Evolutionary conservation across 2,797 vertebrate genomes (phyloP).

Genomic region (Notolabrus celidotus): DNA sequence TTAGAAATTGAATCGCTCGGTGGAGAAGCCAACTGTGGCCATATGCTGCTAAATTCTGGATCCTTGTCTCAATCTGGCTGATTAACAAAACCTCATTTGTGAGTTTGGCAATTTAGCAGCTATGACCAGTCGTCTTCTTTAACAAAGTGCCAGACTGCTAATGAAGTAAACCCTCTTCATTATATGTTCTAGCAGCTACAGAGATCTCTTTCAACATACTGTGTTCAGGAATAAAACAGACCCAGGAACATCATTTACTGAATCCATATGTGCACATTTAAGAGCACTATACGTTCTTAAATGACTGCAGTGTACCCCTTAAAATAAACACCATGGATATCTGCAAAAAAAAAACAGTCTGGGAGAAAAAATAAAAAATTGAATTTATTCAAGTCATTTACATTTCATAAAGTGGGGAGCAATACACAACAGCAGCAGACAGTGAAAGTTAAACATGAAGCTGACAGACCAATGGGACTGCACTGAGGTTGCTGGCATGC

Average conservation of each 20-base stretch:
- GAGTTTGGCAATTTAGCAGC: not conserved
- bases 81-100: constrained; percentile 9
- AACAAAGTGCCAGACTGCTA: constrained; percentile 2
- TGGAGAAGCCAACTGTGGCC: not conserved
- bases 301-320: not conserved
- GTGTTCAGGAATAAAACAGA: not conserved
- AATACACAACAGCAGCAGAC: no score
- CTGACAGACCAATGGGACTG: no score
- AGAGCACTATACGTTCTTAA: not conserved
- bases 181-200: not conserved
- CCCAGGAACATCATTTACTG: not conserved
- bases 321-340: no score
- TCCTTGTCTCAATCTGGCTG: not conserved
- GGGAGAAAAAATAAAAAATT: no score
- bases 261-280: not conserved
- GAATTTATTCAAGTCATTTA: no score
- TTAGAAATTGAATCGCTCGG: not conserved
- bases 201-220: not conserved
- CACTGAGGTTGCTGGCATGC: no score
- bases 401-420: no score
- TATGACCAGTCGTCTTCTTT: not conserved
- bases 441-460: no score
- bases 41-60: not conserved
- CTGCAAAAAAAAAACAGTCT: no score
- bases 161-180: not conserved